phyloP scores from a whole-genome alignment of 2,888 invertebrate genomes.

The Papilio protenor region DNA sequence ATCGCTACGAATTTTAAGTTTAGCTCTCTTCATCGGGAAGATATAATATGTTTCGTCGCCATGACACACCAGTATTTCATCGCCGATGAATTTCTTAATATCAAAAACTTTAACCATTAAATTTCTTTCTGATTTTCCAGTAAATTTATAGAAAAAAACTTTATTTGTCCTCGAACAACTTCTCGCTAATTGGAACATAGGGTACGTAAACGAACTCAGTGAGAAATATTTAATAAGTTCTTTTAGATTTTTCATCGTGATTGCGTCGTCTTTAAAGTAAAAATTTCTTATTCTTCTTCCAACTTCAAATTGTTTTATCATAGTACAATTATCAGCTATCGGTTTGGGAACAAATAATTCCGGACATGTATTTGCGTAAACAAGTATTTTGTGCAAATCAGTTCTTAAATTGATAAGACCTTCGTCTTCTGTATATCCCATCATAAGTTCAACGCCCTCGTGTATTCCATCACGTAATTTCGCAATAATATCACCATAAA shows the following conservation, averaged over 20 bases:
- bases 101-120: constrained; percentile 45
- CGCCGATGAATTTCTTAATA: constrained; percentile 42
- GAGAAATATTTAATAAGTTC: constrained; percentile 48
- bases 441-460: constrained; percentile 85
- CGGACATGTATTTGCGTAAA: constrained; percentile 48
- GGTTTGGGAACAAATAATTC: constrained; percentile 52
- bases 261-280: constrained; percentile 49
- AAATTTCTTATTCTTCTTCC: constrained; percentile 53
- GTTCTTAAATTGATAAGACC: constrained; percentile 66
- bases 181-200: constrained; percentile 52
- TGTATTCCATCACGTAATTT: constrained; percentile 74
- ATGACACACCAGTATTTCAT: constrained; percentile 51
- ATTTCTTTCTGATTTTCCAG: constrained; percentile 58
- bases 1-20: constrained; percentile 47
- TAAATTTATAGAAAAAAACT: constrained; percentile 58
- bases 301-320: constrained; percentile 51
- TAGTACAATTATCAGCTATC: constrained; percentile 46
- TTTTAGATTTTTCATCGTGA: constrained; percentile 49
- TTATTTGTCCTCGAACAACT: constrained; percentile 49
- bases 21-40: constrained; percentile 50
- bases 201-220: constrained; percentile 49
- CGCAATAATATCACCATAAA: constrained; percentile 59
- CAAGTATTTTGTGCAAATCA: constrained; percentile 44
- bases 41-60: constrained; percentile 58
- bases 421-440: constrained; percentile 88